phyloP scores from a whole-genome alignment of 2,797 vertebrate species.

The Myripristis murdjan region DNA sequence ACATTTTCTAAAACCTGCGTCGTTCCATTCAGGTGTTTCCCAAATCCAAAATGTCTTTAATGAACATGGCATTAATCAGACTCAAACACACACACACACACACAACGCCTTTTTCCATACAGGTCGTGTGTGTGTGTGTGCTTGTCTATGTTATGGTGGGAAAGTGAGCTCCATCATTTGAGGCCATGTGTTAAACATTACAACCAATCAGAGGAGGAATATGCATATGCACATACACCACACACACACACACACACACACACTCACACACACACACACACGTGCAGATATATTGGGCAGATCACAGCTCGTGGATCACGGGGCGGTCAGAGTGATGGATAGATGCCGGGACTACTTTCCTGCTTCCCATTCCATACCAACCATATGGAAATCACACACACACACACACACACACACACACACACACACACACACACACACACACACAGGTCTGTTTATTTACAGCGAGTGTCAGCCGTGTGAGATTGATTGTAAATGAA shows the following conservation, averaged over 20 bases:
- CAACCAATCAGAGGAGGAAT: conserved; percentile 63
- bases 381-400: conserved; percentile 47
- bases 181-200: conserved; percentile 79
- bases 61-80: too few species aligned
- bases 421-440: conserved; percentile 44
- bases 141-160: conserved; percentile 5
- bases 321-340: conserved; percentile 69
- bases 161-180: conserved; percentile 17
- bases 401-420: conserved; percentile 40
- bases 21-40: too few species aligned
- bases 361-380: conserved; percentile 45
- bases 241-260: conserved; percentile 31
- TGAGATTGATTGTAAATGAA: conserved; percentile 78
- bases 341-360: conserved; percentile 54
- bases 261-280: conserved; percentile 28
- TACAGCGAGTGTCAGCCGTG: conserved; percentile 61
- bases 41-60: too few species aligned
- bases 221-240: conserved; percentile 26
- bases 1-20: too few species aligned
- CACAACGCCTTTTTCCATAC: too few species aligned
- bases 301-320: conserved; percentile 52
- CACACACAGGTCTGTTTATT: conserved; percentile 62
- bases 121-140: conserved; percentile 11
- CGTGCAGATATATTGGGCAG: conserved; percentile 47
- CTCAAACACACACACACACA: too few species aligned